These are phyloP conservation scores for Intellagama lesueurii DNA, from an alignment of 2,797 vertebrate genomes.

Conservation along the genomic window DNA sequence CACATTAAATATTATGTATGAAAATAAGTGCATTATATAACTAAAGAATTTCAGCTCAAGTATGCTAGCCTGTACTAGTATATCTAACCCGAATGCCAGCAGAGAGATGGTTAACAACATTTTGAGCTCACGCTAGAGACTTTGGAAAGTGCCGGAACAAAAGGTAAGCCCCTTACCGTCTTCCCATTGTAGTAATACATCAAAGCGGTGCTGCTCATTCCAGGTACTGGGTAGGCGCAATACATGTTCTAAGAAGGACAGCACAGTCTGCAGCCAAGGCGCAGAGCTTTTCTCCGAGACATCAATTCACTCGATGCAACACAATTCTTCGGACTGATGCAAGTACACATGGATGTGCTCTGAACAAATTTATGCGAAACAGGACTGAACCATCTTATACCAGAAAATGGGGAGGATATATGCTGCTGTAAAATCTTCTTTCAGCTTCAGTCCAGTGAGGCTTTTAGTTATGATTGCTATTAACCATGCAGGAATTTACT, in stretches of 20 bases:
- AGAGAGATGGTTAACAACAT: not conserved
- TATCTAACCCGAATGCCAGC: not conserved
- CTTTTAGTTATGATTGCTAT: slow-evolving; percentile 43
- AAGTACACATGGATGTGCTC: slow-evolving; percentile 92
- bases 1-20: not conserved
- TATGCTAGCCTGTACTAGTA: not conserved
- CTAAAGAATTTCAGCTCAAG: not conserved
- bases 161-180: slow-evolving; percentile 85
- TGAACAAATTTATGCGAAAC: slow-evolving; percentile 97
- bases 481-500: slow-evolving; percentile 34
- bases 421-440: slow-evolving; percentile 72
- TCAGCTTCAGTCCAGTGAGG: slow-evolving; percentile 74
- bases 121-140: not conserved
- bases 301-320: slow-evolving; percentile 86
- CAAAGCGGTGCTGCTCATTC: slow-evolving; percentile 96
- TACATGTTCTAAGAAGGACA: slow-evolving; percentile 86
- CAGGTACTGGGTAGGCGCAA: slow-evolving; percentile 96
- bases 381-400: slow-evolving; percentile 90
- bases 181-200: slow-evolving; percentile 99
- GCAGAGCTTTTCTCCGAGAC: slow-evolving; percentile 83
- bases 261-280: slow-evolving; percentile 68
- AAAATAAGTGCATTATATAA: not conserved
- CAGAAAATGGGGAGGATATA: slow-evolving; percentile 77
- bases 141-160: not conserved
- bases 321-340: slow-evolving; percentile 84